Evolutionary conservation across 2,888 invertebrate genomes (phyloP).

Genomic region (Stenodema calcarata): DNA sequence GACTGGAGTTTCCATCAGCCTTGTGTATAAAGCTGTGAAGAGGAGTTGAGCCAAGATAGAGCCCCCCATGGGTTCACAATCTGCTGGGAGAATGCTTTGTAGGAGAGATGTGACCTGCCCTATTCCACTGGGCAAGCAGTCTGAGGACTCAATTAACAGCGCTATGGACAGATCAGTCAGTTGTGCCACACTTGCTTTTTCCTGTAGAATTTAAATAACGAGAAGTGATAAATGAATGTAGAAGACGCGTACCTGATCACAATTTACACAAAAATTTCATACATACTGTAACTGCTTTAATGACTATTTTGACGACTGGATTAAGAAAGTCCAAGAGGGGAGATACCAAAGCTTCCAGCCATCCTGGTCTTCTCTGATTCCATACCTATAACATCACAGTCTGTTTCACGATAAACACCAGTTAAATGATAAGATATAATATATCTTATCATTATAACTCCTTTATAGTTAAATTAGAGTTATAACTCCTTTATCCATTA

Average conservation of each 20-base stretch:
- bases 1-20: slow-evolving; percentile 68
- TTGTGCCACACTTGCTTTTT: slow-evolving; percentile 52
- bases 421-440: too few relatives aligned
- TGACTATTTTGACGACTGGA: slow-evolving; percentile 72
- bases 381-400: slow-evolving; percentile 68
- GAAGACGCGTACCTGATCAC: neutral
- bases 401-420: neutral
- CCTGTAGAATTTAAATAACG: slow-evolving; percentile 46
- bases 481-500: too few relatives aligned
- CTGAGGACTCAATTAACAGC: slow-evolving; percentile 73
- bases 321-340: slow-evolving; percentile 70
- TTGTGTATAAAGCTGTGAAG: slow-evolving; percentile 61
- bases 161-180: slow-evolving; percentile 72
- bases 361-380: slow-evolving; percentile 80
- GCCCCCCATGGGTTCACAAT: slow-evolving; percentile 73
- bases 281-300: slow-evolving; percentile 68
- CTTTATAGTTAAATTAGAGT: too few relatives aligned
- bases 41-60: slow-evolving; percentile 77
- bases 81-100: slow-evolving; percentile 74
- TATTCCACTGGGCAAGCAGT: slow-evolving; percentile 71
- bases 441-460: too few relatives aligned
- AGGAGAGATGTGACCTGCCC: slow-evolving; percentile 65
- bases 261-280: neutral
- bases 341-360: slow-evolving; percentile 75
- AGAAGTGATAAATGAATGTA: neutral